phyloP scores from a whole-genome alignment of 2,888 invertebrate species.

The Caenorhabditis sulstoni region DNA sequence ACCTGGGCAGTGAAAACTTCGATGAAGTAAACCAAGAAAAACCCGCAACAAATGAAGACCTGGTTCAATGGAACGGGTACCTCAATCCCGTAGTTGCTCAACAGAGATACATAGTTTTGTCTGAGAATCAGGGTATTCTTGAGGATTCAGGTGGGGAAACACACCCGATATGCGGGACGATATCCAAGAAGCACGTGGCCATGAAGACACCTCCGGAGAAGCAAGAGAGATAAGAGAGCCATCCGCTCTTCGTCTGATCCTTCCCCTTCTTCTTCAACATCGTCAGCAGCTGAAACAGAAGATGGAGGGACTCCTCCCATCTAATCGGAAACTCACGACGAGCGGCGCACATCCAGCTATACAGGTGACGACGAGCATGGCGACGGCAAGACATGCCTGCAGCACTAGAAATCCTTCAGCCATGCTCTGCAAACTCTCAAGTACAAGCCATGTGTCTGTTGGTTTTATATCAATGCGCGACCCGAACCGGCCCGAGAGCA shows the following conservation, averaged over 20 bases:
- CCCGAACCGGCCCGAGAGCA: conserved; percentile 23
- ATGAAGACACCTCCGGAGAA: conserved; percentile 80
- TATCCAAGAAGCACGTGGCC: conserved; percentile 79
- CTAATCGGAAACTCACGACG: conserved; percentile 53
- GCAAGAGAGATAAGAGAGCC: conserved; percentile 77
- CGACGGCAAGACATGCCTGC: conserved; percentile 68
- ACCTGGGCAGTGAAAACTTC: conserved; percentile 74
- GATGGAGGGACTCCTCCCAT: neutral
- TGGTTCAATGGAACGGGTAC: conserved; percentile 73
- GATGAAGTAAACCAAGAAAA: conserved; percentile 78
- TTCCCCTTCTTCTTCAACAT: conserved; percentile 58
- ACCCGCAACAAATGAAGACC: conserved; percentile 77
- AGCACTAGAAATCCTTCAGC: conserved; percentile 42
- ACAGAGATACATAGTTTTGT: neutral
- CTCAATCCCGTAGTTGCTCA: conserved; percentile 36
- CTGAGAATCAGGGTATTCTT: neutral
- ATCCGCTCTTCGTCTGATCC: conserved; percentile 58
- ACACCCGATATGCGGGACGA: conserved; percentile 78
- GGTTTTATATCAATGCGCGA: conserved; percentile 42
- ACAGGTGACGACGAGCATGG: conserved; percentile 74
- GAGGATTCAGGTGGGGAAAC: conserved; percentile 3
- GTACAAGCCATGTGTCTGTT: conserved; percentile 42
- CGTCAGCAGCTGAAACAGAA: conserved; percentile 41
- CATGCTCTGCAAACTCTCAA: conserved; percentile 17
- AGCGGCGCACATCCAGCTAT: conserved; percentile 73